Evolutionary conservation across 1,140 invertebrate species (phyloP).

Genomic region (Agraylea sexmaculata): DNA sequence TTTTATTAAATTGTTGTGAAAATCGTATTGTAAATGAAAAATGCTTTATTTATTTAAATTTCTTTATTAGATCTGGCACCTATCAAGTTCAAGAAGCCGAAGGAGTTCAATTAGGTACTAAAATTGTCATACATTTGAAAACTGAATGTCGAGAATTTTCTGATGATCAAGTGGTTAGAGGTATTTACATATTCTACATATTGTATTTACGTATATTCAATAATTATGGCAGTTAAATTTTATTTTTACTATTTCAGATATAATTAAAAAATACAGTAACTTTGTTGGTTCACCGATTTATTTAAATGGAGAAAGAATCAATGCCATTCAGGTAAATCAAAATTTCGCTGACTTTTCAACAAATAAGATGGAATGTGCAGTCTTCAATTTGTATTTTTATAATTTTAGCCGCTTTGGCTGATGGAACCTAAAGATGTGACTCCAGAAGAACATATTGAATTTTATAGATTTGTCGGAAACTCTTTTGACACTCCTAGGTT

Average conservation of each 20-base stretch:
- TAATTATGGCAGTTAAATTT: too few relatives aligned
- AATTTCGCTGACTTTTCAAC: background rate
- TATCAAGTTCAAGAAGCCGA: constrained; percentile 83
- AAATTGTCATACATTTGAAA: constrained; percentile 86
- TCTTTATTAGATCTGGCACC: constrained; percentile 55
- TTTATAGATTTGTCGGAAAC: constrained; percentile 79
- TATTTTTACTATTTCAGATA: constrained; percentile 42
- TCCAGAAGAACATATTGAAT: constrained; percentile 77
- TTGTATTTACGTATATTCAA: constrained; percentile 1
- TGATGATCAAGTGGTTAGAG: constrained; percentile 71
- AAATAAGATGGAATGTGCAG: constrained; percentile 1
- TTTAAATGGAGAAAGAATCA: constrained; percentile 77
- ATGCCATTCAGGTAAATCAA: constrained; percentile 60
- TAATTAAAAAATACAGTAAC: constrained; percentile 95
- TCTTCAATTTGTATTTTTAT: constrained; percentile 10
- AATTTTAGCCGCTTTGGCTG: constrained; percentile 79
- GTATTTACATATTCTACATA: constrained; percentile 32
- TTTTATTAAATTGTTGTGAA: constrained; percentile 5
- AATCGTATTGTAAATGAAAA: background rate
- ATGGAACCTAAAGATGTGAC: constrained; percentile 82
- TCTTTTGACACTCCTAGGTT: constrained; percentile 76
- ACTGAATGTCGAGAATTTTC: constrained; percentile 77
- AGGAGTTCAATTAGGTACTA: constrained; percentile 77
- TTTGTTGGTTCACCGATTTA: constrained; percentile 90
- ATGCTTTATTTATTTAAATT: background rate